Percentiles rank a stretch among this genome's conserved stretches.
Evolutionary conservation across 2,797 vertebrate species (phyloP).

Genomic region (Poeciliopsis paucimaculata): DNA sequence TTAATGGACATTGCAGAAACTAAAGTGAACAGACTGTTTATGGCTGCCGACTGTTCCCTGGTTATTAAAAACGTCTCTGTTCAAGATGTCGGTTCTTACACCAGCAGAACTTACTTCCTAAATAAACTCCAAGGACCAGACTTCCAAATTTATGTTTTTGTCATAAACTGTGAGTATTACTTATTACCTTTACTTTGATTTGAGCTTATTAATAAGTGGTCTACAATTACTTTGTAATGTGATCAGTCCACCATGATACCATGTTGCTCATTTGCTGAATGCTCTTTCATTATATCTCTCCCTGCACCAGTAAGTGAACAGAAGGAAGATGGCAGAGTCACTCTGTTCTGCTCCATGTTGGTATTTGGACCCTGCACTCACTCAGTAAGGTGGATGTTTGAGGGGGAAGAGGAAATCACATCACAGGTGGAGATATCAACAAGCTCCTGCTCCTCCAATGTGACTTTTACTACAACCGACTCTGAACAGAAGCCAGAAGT

Average conservation of each 20-base stretch:
- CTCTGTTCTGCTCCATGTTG: background rate
- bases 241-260: background rate
- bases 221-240: background rate
- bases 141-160: background rate
- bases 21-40: background rate
- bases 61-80: background rate
- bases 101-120: background rate
- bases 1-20: background rate
- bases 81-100: conserved; percentile 11
- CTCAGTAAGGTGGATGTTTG: background rate
- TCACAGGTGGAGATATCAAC: background rate
- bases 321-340: no score
- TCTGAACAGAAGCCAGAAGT: background rate
- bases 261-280: background rate
- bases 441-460: background rate
- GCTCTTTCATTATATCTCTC: background rate
- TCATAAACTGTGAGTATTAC: conserved; percentile 23
- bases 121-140: background rate
- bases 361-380: background rate
- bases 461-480: background rate
- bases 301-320: conserved; percentile 7
- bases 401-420: background rate
- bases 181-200: background rate
- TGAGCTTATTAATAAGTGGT: background rate
- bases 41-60: conserved; percentile 27